Conservation (phyloP, 1,140 invertebrate genomes). For the Lerema accius region DNA sequence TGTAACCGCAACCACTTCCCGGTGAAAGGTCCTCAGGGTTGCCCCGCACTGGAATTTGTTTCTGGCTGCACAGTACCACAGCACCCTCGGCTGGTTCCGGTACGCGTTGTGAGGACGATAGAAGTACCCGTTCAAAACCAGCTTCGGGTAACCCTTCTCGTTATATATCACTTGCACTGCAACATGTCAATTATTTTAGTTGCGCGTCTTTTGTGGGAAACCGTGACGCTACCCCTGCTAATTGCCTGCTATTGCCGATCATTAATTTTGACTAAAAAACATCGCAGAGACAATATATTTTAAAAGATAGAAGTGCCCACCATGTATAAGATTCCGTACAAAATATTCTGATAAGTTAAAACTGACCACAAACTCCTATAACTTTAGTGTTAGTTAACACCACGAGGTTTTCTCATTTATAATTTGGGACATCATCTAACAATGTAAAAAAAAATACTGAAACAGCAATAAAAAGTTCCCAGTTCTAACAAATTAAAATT, state of each 20-base stretch:
- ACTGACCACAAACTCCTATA: too few species aligned
- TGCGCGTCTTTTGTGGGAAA: neutral
- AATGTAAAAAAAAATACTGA: too few species aligned
- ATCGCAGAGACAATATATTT: too few species aligned
- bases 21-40: constrained; percentile 58
- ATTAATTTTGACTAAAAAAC: too few species aligned
- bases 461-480: too few species aligned
- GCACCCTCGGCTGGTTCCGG: constrained; percentile 62
- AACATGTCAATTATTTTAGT: constrained; percentile 43
- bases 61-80: constrained; percentile 69
- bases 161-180: constrained; percentile 66
- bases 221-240: neutral
- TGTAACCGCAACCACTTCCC: constrained; percentile 55
- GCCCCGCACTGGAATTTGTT: constrained; percentile 64
- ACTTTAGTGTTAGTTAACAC: too few species aligned
- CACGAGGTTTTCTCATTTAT: too few species aligned
- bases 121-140: constrained; percentile 61
- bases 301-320: too few species aligned
- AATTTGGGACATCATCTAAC: too few species aligned
- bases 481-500: too few species aligned
- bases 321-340: too few species aligned
- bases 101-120: constrained; percentile 74
- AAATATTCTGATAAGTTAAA: too few species aligned
- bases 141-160: constrained; percentile 67
- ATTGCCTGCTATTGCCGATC: neutral